Conservation (phyloP, 2,113 vertebrate species). For the Morone saxatilis region DNA sequence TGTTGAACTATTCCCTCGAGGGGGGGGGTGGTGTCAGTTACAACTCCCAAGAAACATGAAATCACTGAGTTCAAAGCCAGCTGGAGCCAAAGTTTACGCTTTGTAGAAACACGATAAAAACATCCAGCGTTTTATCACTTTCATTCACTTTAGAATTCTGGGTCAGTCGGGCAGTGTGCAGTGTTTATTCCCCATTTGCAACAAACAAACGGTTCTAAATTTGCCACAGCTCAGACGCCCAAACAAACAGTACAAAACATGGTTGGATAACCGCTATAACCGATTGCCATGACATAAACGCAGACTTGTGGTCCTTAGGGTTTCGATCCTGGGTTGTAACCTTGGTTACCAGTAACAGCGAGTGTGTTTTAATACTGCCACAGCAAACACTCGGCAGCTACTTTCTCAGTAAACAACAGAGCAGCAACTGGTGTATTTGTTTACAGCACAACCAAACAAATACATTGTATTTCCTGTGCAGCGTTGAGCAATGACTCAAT, state of each 20-base stretch:
- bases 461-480: neutral
- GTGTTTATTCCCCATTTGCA: neutral
- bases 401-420: neutral
- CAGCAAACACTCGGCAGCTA: neutral
- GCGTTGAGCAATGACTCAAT: neutral
- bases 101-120: conserved; percentile 8
- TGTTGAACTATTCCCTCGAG: neutral
- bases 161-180: conserved; percentile 5
- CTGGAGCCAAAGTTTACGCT: neutral
- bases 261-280: conserved; percentile 6
- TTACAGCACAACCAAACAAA: neutral
- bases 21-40: neutral
- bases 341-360: neutral
- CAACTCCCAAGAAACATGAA: neutral
- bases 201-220: neutral
- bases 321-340: neutral
- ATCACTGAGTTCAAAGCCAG: neutral
- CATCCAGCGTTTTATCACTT: neutral
- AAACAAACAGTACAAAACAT: neutral
- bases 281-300: neutral
- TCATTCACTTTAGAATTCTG: neutral
- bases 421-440: neutral
- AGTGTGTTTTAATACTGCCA: neutral
- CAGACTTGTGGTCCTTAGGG: neutral
- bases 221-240: neutral